A percentile compares a stretch with the other conserved stretches of the same genome.
Evolutionary conservation across 2,888 invertebrate species (phyloP).

Genomic region (Danaus chrysippus): DNA sequence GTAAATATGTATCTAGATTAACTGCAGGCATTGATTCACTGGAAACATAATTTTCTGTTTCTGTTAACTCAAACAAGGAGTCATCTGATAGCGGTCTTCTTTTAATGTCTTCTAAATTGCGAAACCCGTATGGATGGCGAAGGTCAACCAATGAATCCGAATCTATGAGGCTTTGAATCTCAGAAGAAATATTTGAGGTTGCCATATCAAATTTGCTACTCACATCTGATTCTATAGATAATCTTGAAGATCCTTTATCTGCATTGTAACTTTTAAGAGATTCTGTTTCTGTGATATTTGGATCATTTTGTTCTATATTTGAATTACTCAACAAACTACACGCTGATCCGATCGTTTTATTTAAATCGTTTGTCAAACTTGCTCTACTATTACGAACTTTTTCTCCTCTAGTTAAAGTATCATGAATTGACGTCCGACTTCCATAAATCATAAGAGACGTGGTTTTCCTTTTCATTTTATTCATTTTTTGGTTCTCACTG

Average conservation of each 20-base stretch:
- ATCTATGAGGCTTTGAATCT: slow-evolving; percentile 64
- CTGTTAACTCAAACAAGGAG: slow-evolving; percentile 83
- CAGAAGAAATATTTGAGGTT: slow-evolving; percentile 65
- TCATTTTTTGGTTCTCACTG: slow-evolving; percentile 66
- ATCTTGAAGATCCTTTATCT: slow-evolving; percentile 67
- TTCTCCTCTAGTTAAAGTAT: slow-evolving; percentile 73
- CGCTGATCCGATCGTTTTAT: slow-evolving; percentile 48
- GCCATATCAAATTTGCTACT: slow-evolving; percentile 73
- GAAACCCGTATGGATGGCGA: slow-evolving; percentile 62
- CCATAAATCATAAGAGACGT: slow-evolving; percentile 76
- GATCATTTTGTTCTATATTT: slow-evolving; percentile 57
- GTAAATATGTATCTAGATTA: slow-evolving; percentile 84
- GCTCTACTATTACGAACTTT: slow-evolving; percentile 71
- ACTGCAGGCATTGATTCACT: slow-evolving; percentile 72
- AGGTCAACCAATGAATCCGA: slow-evolving; percentile 77
- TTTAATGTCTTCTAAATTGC: slow-evolving; percentile 81
- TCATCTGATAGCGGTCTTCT: slow-evolving; percentile 87
- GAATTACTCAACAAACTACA: slow-evolving; percentile 51
- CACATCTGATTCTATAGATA: slow-evolving; percentile 70
- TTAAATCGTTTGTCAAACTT: slow-evolving; percentile 60
- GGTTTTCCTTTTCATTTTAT: slow-evolving; percentile 67
- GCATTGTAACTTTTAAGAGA: slow-evolving; percentile 69
- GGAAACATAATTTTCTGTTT: slow-evolving; percentile 76
- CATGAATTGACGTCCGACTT: slow-evolving; percentile 72
- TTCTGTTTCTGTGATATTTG: slow-evolving; percentile 65